Base-by-base conservation (phyloP, 1,140 invertebrate genomes). In the Tribolium castaneum region DNA sequence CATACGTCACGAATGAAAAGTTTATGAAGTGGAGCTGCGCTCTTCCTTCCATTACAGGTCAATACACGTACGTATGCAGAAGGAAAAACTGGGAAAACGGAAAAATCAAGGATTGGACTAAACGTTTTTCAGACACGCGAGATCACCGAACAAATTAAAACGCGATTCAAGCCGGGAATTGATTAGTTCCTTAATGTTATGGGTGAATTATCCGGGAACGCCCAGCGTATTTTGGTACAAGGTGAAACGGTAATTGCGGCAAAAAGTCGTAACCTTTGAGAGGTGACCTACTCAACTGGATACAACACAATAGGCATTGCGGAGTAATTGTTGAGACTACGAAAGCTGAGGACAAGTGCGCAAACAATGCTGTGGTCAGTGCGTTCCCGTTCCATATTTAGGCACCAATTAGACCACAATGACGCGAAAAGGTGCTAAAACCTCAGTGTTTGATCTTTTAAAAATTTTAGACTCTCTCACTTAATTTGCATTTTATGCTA, bases 1-100 rank as follows among this genome's bases (percentile, higher is more conserved):
- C 59, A 66, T 66, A 66, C 59, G 59, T 66, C 59, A 66, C 59
- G 30, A 35, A 66, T 66, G 59, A 66, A 66, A 66, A 66, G 14
- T 66, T 66, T 66, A 66, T 66, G 59, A 66, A 35, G 59, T 2
- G 10, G 25, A 25, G 59, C 30, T 35, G 25, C 59, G 54, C 54
- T 59, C 54, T 66, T 19, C 59, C 25, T n/a, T 34, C 9, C 59
- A 66, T 59, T 66, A 66, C 59, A 66, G 59, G 59, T 66, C 59
- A 66, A 35, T 66, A 34, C 25, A 45, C n/a, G n/a, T n/a, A 39
- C 4, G 34, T 39, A 45, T 45, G 39, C 39, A 45, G 39, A 45
- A 45, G 39, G 39, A 45, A 45, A 19, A 19, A 19, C 16, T 19
- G 16, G 16, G 16, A 19, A 19, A 19, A 19, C 16, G 16, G 2